Base-by-base conservation (phyloP, 2,113 vertebrate species). In the Dissostichus mawsoni region DNA sequence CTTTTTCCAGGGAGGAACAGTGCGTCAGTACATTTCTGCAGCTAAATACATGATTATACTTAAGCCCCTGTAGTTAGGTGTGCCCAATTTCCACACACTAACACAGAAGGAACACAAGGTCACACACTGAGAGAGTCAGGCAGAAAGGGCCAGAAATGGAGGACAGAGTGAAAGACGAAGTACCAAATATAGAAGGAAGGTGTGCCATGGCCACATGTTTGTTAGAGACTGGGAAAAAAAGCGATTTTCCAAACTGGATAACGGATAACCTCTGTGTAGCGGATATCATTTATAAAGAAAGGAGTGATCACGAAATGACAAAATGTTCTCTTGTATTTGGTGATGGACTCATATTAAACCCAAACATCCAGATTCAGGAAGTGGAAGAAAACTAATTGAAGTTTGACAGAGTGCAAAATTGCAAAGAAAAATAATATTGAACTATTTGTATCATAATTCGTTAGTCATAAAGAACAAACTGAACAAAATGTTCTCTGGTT, bases 11-110 rank as follows among this genome's bases (percentile, higher is more conserved):
- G 90, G 86, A 92, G 86, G 86, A 92, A 94, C 89, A 87, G 93
- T 93, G 80, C 80, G 88, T 87, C 89, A 89, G 90, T 93, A 92
- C 89, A 92, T 92, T 92, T 89, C 90, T 92, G 89, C 84, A 89
- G 90, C 91, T 94, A 93, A 94, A 93, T 87, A 89, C 90, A 90
- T 95, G 93, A 94, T 95, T 94, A 93, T 84, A 95, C 93, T 94
- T 96, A 94, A 95, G 93, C 93, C 91, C 90, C 85, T 86, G 85
- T 79, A 93, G 93, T 95, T 94, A 94, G 91, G 90, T 93, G 94
- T 94, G 93, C 92, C 90, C 90, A 93, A 91, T 94, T 96, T 95
- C 93, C 94, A 94, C 91, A 93, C 90, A 93, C 87, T 83, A 80
- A 83, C 91, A 81, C 85, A 84, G 79, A 82, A 93, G 86, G 87